phyloP scores from a whole-genome alignment of 2,113 vertebrate genomes.

The Aix galericulata region DNA sequence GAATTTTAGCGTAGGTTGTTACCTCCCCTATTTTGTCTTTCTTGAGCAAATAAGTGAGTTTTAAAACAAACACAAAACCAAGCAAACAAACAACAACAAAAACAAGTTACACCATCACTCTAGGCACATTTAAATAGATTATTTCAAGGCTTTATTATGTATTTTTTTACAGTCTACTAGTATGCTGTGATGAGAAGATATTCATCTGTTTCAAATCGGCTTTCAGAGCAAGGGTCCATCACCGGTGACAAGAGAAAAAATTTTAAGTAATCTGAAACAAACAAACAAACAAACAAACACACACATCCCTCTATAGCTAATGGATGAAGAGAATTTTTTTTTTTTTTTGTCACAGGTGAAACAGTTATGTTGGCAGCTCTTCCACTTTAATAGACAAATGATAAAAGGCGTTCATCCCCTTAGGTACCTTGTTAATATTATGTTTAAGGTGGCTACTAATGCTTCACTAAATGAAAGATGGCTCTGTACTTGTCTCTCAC shows the following conservation, averaged over 20 bases:
- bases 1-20: neutral
- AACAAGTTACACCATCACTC: neutral
- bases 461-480: neutral
- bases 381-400: neutral
- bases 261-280: no score
- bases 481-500: neutral
- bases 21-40: neutral
- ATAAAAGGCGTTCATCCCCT: neutral
- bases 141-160: neutral
- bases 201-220: neutral
- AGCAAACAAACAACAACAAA: neutral
- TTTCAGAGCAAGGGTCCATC: neutral
- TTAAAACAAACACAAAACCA: neutral
- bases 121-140: neutral
- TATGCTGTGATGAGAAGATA: neutral
- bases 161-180: neutral
- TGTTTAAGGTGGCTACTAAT: neutral
- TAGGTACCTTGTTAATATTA: neutral
- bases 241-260: no score
- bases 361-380: neutral
- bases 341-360: neutral
- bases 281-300: no score
- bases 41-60: neutral
- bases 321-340: neutral
- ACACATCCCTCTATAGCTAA: neutral